A percentile compares a stretch with the other conserved stretches of the same genome.
These are phyloP conservation scores for Hirtodrosophila cameraria DNA, from an alignment of 2,888 invertebrate species.

Conservation along the genomic window DNA sequence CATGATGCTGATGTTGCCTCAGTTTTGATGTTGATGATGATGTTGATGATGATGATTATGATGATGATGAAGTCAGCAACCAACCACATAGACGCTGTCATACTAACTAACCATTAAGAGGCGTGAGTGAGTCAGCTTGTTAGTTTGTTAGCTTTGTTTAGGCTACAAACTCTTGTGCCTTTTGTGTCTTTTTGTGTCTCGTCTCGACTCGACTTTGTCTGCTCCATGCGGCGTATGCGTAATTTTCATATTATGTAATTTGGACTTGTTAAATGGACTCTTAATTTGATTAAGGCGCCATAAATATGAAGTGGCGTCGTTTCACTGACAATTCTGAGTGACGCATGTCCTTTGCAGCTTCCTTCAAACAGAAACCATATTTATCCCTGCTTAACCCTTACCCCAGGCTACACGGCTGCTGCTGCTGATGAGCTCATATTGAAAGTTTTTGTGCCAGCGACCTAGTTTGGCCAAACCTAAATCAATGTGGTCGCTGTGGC, in stretches of 20 bases:
- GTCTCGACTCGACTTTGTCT: too few species aligned
- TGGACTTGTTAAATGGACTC: conserved; percentile 72
- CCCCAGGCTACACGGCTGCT: conserved; percentile 20
- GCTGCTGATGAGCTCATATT: conserved; percentile 75
- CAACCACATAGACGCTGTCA: conserved; percentile 27
- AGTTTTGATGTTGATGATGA: conserved; percentile 16
- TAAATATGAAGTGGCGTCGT: conserved; percentile 61
- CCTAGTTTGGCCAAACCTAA: conserved; percentile 79
- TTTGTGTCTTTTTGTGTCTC: not conserved
- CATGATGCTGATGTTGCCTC: conserved; percentile 50
- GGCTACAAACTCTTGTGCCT: not conserved
- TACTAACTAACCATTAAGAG: conserved; percentile 6
- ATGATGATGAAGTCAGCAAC: conserved; percentile 60
- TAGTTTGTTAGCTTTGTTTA: conserved; percentile 65
- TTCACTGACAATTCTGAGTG: conserved; percentile 39
- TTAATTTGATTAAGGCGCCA: conserved; percentile 75
- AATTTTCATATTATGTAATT: conserved; percentile 79
- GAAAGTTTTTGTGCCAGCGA: conserved; percentile 74
- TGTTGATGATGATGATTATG: conserved; percentile 28
- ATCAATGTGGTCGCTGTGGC: conserved; percentile 80
- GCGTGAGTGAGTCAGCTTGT: conserved; percentile 55
- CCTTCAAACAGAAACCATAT: conserved; percentile 46
- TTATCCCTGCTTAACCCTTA: conserved; percentile 24
- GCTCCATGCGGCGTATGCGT: conserved; percentile 72
- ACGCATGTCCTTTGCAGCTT: conserved; percentile 64